A percentile compares a stretch with the other conserved stretches of the same genome.
These are phyloP conservation scores for Liasis olivaceus DNA, from an alignment of 2,797 vertebrate species.

Conservation along the genomic window DNA sequence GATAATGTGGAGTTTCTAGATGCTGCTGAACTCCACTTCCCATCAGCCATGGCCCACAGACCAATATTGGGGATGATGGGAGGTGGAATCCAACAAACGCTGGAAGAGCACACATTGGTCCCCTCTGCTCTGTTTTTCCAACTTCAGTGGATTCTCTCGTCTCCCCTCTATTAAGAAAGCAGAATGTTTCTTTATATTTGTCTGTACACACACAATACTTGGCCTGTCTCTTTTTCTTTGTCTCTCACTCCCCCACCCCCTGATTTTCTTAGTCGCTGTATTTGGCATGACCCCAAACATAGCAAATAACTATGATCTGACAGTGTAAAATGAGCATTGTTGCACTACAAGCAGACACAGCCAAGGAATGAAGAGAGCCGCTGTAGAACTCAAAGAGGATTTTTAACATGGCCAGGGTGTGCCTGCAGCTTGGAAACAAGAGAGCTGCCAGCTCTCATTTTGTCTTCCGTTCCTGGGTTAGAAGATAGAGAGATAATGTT, in stretches of 20 bases:
- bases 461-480: neutral
- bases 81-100: neutral
- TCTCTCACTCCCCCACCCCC: neutral
- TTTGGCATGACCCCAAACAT: constrained; percentile 21
- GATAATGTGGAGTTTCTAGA: neutral
- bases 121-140: neutral
- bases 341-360: neutral
- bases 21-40: neutral
- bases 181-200: constrained; percentile 18
- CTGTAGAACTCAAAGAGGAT: neutral
- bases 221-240: neutral
- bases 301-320: constrained; percentile 12
- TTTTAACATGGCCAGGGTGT: constrained; percentile 1
- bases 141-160: neutral
- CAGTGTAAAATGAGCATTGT: neutral
- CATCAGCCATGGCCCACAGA: neutral
- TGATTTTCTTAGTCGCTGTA: neutral
- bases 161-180: neutral
- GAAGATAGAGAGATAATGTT: neutral
- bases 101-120: neutral
- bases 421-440: neutral
- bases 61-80: neutral
- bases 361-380: neutral
- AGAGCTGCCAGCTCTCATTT: neutral
- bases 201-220: neutral